Base-by-base conservation (phyloP, 2,113 vertebrate genomes). In the Pedionomus torquatus region DNA sequence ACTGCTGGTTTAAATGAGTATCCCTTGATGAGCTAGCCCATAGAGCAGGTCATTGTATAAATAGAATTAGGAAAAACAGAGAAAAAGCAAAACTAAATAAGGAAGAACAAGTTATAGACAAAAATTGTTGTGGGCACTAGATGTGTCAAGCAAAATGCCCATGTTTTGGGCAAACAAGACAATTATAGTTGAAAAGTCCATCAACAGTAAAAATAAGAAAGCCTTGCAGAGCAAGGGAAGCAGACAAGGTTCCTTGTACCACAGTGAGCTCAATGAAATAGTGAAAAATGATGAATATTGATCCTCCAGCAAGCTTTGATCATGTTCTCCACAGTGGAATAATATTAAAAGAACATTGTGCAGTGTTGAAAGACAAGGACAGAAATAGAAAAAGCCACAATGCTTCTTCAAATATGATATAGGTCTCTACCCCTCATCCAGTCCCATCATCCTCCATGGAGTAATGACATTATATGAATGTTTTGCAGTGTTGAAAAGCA, bases 61-160 rank as follows among this genome's bases (percentile, higher is more conserved):
- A 60, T 10, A 75, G 16, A 52, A 58, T 20, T 55, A 55, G 13
- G 15, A 20, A 51, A 30, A 91, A 66, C 6, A 51, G 9, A 65
- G 23, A 44, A 49, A 75, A 88, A 69, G 1, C 18, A 91, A 75
- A 74, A 69, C 12, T 87, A 72, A 78, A 20, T 37, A 75, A 61
- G 18, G 65, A 64, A 15, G 14, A 60, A 23, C 26, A 39, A 65
- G 14, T 26, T 77, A 55, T 24, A 81, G 64, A 44, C 12, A 76
- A 70, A 69, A 54, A 16, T 8, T 44, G 9, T 64, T 88, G 24
- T n/a, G 48, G 17, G 7, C 17, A 68, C 30, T 43, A 65, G 11
- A 23, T 2, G 1, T 76, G 24, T 71, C 24, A 41, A 77, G 5
- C 5, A 77, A 71, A 1, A 0, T 61, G 41, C 7, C 35, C 14